Conservation (phyloP, 2,797 vertebrate species). For the Manis javanica region DNA sequence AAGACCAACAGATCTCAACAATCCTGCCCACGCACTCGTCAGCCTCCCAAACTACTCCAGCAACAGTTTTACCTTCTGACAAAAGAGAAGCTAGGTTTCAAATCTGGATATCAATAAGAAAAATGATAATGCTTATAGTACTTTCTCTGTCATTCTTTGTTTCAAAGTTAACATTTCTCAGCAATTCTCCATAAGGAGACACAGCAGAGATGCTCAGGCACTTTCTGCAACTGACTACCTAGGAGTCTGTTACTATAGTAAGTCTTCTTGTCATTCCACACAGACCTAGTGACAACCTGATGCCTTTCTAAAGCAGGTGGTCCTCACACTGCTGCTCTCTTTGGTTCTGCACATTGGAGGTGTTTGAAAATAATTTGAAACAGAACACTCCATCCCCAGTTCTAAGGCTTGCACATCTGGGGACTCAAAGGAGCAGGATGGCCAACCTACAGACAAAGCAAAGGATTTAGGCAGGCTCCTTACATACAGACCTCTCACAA, state of each 20-base stretch:
- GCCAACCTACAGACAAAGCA: neutral
- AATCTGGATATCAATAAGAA: neutral
- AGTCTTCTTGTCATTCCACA: neutral
- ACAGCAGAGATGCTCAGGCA: neutral
- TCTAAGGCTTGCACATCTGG: neutral
- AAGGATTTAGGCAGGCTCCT: neutral
- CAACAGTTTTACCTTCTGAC: neutral
- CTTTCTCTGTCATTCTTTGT: neutral
- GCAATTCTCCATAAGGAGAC: neutral
- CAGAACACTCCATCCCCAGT: neutral
- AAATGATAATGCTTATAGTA: neutral
- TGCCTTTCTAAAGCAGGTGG: neutral
- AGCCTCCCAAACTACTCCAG: neutral
- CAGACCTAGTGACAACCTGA: neutral
- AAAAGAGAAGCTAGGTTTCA: neutral
- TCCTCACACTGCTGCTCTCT: neutral
- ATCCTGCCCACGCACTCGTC: neutral
- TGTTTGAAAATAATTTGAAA: neutral
- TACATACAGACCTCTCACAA: neutral
- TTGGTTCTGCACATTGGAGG: neutral
- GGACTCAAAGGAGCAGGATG: neutral
- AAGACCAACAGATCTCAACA: neutral
- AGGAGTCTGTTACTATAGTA: neutral
- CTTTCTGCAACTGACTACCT: neutral
- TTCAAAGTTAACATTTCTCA: neutral